These are phyloP conservation scores for Ophiodon elongatus DNA, from an alignment of 2,113 vertebrate genomes.

Conservation along the genomic window DNA sequence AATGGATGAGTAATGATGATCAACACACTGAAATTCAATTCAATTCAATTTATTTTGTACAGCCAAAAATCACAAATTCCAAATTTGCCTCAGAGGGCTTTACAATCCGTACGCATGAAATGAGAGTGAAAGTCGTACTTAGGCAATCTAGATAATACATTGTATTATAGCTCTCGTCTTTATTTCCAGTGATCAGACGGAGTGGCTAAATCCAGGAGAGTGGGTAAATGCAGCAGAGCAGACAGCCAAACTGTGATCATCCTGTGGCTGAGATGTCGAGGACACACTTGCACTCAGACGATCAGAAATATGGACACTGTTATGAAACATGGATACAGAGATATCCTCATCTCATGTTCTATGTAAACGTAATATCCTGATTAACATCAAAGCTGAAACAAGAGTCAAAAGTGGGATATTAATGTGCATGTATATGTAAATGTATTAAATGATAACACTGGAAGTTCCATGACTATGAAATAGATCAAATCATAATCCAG, in stretches of 20 bases:
- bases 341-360: not conserved
- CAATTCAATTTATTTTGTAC: too few species aligned
- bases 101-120: too few species aligned
- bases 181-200: not conserved
- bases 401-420: not conserved
- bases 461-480: constrained; percentile 2
- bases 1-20: not conserved
- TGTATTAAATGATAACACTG: constrained; percentile 2
- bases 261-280: constrained; percentile 2
- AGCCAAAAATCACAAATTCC: too few species aligned
- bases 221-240: not conserved
- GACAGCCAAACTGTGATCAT: not conserved
- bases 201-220: not conserved
- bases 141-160: not conserved
- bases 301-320: not conserved
- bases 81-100: too few species aligned
- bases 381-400: constrained; percentile 1
- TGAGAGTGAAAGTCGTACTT: not conserved
- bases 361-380: not conserved
- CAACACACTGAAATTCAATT: not conserved
- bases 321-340: not conserved
- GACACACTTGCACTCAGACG: not conserved
- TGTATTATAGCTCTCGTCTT: not conserved
- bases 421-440: constrained; percentile 8
- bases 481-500: constrained; percentile 5